A percentile compares a stretch with the other conserved stretches of the same genome.
Conservation (phyloP, 2,797 vertebrate species). For the Spheniscus humboldti region DNA sequence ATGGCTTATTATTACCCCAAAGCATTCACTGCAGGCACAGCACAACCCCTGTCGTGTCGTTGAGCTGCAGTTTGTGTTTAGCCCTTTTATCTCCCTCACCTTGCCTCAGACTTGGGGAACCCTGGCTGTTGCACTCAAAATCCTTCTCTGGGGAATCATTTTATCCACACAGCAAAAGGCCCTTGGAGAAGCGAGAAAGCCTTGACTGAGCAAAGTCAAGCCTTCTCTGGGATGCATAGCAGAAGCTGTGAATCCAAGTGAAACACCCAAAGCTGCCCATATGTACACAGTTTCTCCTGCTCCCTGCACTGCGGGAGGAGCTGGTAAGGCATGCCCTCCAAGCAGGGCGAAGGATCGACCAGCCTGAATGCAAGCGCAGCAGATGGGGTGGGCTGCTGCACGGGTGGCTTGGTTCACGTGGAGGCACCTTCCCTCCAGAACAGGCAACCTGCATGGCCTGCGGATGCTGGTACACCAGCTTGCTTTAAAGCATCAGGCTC, state of each 20-base stretch:
- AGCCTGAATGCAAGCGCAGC: not conserved
- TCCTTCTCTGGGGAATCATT: not conserved
- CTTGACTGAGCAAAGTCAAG: not conserved
- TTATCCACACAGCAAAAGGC: not conserved
- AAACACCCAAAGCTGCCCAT: not conserved
- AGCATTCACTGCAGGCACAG: not conserved
- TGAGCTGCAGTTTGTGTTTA: not conserved
- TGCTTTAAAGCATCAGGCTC: accelerated
- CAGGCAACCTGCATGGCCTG: accelerated
- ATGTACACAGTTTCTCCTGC: accelerated
- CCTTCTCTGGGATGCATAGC: not conserved
- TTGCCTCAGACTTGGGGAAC: not conserved
- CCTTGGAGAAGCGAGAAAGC: not conserved
- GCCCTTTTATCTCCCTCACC: not conserved
- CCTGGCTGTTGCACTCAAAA: not conserved
- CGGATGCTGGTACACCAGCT: not conserved
- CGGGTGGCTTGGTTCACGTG: accelerated
- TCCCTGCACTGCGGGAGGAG: not conserved
- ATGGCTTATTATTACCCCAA: not conserved
- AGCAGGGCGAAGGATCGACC: not conserved
- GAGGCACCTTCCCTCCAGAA: not conserved
- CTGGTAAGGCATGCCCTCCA: accelerated
- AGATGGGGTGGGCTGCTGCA: accelerated
- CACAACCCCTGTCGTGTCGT: not conserved
- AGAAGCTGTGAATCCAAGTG: not conserved